Evolutionary conservation across 2,888 invertebrate genomes (phyloP).

Genomic region (Eurois occulta): DNA sequence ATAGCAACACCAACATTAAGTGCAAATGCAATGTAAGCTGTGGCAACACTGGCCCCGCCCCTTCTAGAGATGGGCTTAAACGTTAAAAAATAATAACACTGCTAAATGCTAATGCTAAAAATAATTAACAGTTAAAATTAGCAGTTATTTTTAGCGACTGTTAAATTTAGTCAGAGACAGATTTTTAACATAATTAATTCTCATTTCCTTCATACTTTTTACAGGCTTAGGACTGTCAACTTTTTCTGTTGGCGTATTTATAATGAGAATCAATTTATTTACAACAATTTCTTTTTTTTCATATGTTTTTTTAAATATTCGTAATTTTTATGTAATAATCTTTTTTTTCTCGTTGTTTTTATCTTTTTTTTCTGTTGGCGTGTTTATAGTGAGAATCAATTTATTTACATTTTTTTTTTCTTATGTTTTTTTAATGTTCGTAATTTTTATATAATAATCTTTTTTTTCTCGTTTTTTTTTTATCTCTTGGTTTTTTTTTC

Average conservation of each 20-base stretch:
- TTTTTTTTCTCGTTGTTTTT: neutral
- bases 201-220: neutral
- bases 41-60: too few species aligned
- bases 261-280: neutral
- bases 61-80: too few species aligned
- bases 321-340: neutral
- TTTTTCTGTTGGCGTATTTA: slow-evolving; percentile 7
- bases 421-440: too few species aligned
- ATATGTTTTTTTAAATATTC: neutral
- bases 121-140: too few species aligned
- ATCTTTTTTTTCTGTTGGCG: neutral
- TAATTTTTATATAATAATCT: neutral
- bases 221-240: neutral
- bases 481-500: neutral
- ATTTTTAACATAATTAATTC: neutral
- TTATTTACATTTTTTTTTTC: neutral
- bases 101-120: too few species aligned
- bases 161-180: neutral
- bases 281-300: neutral
- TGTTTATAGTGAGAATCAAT: slow-evolving; percentile 1
- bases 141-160: neutral
- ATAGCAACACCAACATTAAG: too few species aligned
- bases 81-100: too few species aligned
- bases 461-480: neutral
- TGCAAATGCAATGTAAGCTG: too few species aligned